These are phyloP conservation scores for Achroia grisella DNA, from an alignment of 1,140 invertebrate genomes.

Conservation along the genomic window DNA sequence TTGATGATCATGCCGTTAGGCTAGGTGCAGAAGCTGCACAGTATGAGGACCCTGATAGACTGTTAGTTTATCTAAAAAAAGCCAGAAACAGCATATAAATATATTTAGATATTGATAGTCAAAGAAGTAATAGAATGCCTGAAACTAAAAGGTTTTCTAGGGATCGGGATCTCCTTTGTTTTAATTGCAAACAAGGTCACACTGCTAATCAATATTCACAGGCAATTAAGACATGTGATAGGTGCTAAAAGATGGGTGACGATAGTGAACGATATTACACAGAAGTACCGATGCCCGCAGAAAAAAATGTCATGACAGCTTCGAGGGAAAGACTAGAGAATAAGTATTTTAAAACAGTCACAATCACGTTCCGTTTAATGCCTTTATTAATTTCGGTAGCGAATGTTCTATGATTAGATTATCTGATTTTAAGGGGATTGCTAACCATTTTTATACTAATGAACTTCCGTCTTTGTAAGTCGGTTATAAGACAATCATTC, in stretches of 20 bases:
- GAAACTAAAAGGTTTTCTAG: too few relatives aligned
- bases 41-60: conserved; percentile 1
- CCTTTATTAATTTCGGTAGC: background rate
- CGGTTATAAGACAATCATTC: background rate
- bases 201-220: background rate
- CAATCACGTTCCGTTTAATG: background rate
- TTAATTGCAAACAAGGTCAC: conserved; percentile 5
- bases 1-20: conserved; percentile 2
- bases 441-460: background rate
- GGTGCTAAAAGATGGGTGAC: background rate
- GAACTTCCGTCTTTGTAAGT: too few relatives aligned
- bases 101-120: too few relatives aligned
- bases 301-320: too few relatives aligned
- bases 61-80: background rate
- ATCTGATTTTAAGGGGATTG: background rate
- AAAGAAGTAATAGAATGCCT: too few relatives aligned
- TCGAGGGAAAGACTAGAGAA: background rate
- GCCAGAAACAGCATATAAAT: background rate
- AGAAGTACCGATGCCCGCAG: background rate
- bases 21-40: conserved; percentile 5
- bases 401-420: background rate
- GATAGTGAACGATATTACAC: background rate
- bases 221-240: conserved; percentile 2
- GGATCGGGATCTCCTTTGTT: too few relatives aligned
- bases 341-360: background rate